Percentiles rank a stretch among this genome's conserved stretches.
phyloP scores from a whole-genome alignment of 2,113 vertebrate genomes.

The Ondatra zibethicus region DNA sequence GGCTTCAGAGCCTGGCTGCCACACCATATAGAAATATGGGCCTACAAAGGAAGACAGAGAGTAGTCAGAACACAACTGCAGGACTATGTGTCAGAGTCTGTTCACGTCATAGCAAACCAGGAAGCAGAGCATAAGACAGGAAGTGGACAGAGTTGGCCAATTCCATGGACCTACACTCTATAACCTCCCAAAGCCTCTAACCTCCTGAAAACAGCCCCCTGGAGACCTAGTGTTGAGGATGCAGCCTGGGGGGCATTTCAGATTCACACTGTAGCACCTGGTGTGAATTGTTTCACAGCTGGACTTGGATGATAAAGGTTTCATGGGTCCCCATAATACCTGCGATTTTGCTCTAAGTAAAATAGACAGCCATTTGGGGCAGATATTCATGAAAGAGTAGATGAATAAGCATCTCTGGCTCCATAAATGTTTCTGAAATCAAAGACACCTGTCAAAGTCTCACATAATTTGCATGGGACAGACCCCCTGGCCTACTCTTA shows the following conservation, averaged over 20 bases:
- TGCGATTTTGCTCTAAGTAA: conserved; percentile 57
- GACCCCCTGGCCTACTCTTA: neutral
- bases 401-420: conserved; percentile 24
- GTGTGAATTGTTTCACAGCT: conserved; percentile 10
- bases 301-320: neutral
- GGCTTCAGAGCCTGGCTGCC: too few relatives aligned
- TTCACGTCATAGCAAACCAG: neutral
- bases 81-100: neutral
- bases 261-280: neutral
- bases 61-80: neutral
- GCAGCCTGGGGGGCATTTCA: neutral
- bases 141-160: neutral
- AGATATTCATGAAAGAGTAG: conserved; percentile 11
- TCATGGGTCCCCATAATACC: neutral
- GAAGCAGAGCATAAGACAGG: neutral
- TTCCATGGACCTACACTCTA: neutral
- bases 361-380: neutral
- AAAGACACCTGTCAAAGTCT: conserved; percentile 18
- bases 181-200: neutral
- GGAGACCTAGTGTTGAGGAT: neutral
- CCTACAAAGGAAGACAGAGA: neutral
- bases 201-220: neutral
- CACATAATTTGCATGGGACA: conserved; percentile 14
- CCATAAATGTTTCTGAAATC: conserved; percentile 29
- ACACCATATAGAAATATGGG: too few relatives aligned